Conservation (phyloP, 2,797 vertebrate species). For the Natrix natrix region DNA sequence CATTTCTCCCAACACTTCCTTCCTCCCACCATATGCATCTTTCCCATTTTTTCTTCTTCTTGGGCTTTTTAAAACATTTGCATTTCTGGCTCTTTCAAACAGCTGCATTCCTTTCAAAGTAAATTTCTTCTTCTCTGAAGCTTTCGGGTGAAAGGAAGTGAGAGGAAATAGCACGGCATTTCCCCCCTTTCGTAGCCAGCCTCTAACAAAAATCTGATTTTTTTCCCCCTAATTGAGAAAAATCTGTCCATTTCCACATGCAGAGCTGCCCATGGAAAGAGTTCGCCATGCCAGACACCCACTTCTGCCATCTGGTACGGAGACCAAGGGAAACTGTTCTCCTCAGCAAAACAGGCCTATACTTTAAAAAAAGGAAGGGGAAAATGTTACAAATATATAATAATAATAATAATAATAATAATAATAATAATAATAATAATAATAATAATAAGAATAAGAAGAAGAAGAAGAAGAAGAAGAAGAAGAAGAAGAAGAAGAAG, state of each 20-base stretch:
- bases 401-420: too few species aligned
- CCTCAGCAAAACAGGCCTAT: background rate
- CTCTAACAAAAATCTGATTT: background rate
- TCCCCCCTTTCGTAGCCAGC: background rate
- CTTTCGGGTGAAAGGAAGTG: background rate
- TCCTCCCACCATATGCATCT: too few species aligned
- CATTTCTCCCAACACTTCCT: too few species aligned
- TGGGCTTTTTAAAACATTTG: background rate
- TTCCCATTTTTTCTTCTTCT: background rate
- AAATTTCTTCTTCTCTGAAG: background rate
- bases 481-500: too few species aligned
- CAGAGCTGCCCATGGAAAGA: background rate
- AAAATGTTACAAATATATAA: too few species aligned
- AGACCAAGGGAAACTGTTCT: slow-evolving; percentile 2
- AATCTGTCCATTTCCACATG: background rate
- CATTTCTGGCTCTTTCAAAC: background rate
- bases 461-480: too few species aligned
- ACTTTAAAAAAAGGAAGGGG: too few species aligned
- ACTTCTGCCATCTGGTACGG: slow-evolving; percentile 6
- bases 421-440: too few species aligned
- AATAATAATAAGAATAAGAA: too few species aligned
- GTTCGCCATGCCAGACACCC: background rate
- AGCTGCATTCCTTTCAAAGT: background rate
- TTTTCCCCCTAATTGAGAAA: background rate
- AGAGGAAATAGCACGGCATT: background rate